These are phyloP conservation scores for Acrobasis repandana DNA, from an alignment of 2,888 invertebrate species.

Conservation along the genomic window DNA sequence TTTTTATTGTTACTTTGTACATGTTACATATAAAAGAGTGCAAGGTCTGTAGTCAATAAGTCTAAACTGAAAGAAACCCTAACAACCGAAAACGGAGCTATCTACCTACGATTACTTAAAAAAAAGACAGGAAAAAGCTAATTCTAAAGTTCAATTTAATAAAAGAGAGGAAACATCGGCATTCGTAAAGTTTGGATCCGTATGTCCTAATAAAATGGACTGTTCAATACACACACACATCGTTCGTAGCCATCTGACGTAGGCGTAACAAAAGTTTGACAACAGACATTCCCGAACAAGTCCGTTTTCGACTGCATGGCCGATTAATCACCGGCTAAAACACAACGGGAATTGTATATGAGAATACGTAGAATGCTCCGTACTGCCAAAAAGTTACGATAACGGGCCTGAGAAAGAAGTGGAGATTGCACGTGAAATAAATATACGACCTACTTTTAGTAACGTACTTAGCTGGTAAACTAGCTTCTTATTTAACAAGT, in stretches of 20 bases:
- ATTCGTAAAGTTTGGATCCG: not conserved
- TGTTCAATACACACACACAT: not conserved
- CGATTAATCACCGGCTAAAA: slow-evolving; percentile 27
- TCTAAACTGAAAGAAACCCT: too few relatives aligned
- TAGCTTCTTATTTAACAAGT: too few relatives aligned
- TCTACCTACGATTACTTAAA: too few relatives aligned
- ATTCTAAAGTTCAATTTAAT: too few relatives aligned
- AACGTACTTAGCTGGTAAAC: too few relatives aligned
- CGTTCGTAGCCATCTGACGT: not conserved
- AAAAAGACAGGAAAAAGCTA: too few relatives aligned
- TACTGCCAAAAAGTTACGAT: slow-evolving; percentile 51
- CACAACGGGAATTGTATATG: slow-evolving; percentile 34
- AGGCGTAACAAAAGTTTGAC: not conserved
- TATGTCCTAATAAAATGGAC: not conserved
- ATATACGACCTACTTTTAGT: too few relatives aligned
- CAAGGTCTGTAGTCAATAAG: too few relatives aligned
- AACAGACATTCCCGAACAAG: slow-evolving; percentile 14
- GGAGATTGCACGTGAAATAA: not conserved
- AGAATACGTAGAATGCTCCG: slow-evolving; percentile 41
- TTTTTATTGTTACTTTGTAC: too few relatives aligned
- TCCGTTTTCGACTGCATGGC: slow-evolving; percentile 3
- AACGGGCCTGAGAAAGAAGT: not conserved
- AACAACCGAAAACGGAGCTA: too few relatives aligned
- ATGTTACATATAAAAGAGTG: too few relatives aligned
- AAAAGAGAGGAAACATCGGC: too few relatives aligned